Conservation (phyloP, 2,888 invertebrate species). For the Apamea anceps region DNA sequence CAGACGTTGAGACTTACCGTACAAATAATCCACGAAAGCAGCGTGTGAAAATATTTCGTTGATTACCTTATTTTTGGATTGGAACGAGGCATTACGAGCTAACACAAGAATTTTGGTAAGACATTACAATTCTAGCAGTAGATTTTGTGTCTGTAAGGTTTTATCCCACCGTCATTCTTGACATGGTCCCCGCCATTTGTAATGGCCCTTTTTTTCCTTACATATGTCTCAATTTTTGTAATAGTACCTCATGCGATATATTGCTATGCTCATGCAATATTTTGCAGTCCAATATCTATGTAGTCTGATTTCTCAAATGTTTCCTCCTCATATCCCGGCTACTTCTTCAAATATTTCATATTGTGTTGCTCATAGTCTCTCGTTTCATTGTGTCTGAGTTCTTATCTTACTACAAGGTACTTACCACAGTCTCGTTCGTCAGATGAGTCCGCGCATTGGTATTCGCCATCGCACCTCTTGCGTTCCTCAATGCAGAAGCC, state of each 20-base stretch:
- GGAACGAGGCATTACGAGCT: slow-evolving; percentile 13
- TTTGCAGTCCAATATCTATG: neutral
- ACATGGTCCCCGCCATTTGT: neutral
- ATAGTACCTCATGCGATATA: slow-evolving; percentile 5
- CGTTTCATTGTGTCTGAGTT: neutral
- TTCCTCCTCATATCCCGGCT: neutral
- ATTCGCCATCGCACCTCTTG: slow-evolving; percentile 90
- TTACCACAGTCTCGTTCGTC: slow-evolving; percentile 91
- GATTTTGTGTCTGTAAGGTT: neutral
- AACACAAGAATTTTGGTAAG: neutral
- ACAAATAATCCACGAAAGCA: slow-evolving; percentile 72
- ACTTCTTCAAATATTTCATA: neutral
- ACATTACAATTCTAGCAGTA: neutral
- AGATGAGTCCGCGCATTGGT: slow-evolving; percentile 90
- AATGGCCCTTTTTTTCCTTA: neutral
- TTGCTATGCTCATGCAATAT: slow-evolving; percentile 6
- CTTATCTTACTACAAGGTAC: slow-evolving; percentile 32
- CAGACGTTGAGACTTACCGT: slow-evolving; percentile 81
- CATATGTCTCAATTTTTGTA: neutral
- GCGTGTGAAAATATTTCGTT: slow-evolving; percentile 74
- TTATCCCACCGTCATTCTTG: neutral
- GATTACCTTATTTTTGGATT: slow-evolving; percentile 10
- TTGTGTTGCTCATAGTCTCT: slow-evolving; percentile 20
- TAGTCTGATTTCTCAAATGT: neutral
- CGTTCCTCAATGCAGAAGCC: slow-evolving; percentile 90